Percentiles rank a stretch among this genome's conserved stretches.
These are phyloP conservation scores for Cheilosia vulpina DNA, from an alignment of 2,888 invertebrate species.

Conservation along the genomic window DNA sequence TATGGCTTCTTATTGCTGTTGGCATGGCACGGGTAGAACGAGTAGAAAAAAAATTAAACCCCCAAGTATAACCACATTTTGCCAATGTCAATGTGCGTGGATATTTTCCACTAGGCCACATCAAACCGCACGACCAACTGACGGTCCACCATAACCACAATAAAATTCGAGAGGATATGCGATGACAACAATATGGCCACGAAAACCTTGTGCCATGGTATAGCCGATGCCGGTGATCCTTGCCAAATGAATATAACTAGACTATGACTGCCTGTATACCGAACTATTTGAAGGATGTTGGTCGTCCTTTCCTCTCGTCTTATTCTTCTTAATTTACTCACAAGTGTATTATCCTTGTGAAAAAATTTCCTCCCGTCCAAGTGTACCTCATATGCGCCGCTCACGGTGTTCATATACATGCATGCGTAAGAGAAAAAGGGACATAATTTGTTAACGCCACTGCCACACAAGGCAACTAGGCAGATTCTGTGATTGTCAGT, in stretches of 20 bases:
- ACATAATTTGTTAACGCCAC: conserved; percentile 64
- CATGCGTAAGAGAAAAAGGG: conserved; percentile 43
- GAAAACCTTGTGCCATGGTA: conserved; percentile 37
- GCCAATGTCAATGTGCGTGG: conserved; percentile 50
- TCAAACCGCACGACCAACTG: conserved; percentile 43
- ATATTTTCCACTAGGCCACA: conserved; percentile 41
- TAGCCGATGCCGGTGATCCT: conserved; percentile 12
- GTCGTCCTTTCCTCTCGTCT: conserved; percentile 43
- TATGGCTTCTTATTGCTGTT: conserved; percentile 19
- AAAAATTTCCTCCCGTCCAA: conserved; percentile 15
- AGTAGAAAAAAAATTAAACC: neutral
- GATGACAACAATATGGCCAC: conserved; percentile 67
- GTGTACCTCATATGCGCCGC: conserved; percentile 8
- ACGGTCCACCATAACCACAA: conserved; percentile 47
- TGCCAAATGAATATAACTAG: conserved; percentile 53
- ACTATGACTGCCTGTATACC: conserved; percentile 2
- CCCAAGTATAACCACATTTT: conserved; percentile 55
- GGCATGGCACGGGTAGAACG: conserved; percentile 1
- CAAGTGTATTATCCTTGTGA: conserved; percentile 66
- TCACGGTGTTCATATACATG: neutral
- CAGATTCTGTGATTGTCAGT: conserved; percentile 67
- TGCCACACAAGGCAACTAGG: conserved; percentile 44
- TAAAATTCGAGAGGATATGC: conserved; percentile 64
- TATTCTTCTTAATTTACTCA: conserved; percentile 64
- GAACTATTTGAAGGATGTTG: conserved; percentile 60